Evolutionary conservation across 2,113 vertebrate genomes (phyloP).

Genomic region (Ailuropoda melanoleuca): DNA sequence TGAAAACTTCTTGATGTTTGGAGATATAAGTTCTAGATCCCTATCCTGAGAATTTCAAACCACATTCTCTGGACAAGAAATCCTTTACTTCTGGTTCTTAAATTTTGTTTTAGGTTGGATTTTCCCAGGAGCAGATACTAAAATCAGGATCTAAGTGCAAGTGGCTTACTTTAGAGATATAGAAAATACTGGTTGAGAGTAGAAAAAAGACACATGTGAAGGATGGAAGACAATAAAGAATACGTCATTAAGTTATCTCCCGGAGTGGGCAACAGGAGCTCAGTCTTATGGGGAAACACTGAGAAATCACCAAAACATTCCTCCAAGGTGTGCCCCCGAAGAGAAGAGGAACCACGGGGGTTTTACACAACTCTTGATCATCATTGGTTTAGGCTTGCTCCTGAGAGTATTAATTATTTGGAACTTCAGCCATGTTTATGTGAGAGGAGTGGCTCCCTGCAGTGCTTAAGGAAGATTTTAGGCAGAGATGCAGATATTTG

Average conservation of each 20-base stretch:
- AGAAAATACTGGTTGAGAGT: not conserved
- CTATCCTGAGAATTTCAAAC: not conserved
- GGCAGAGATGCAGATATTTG: not conserved
- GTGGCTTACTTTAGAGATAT: not conserved
- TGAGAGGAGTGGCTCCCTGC: not conserved
- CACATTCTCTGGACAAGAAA: not conserved
- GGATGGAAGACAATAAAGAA: not conserved
- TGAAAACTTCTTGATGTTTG: not conserved
- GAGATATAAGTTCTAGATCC: not conserved
- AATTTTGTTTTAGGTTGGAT: not conserved
- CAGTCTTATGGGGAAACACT: not conserved
- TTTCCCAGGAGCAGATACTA: not conserved
- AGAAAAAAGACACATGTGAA: not conserved
- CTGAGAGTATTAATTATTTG: not conserved
- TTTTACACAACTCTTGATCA: not conserved
- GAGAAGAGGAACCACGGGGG: not conserved
- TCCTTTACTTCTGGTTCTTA: not conserved
- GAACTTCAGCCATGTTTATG: not conserved
- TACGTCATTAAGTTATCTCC: not conserved
- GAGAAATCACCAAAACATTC: not conserved
- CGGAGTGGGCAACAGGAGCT: not conserved
- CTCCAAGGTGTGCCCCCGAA: not conserved
- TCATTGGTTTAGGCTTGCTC: not conserved
- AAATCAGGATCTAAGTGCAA: not conserved
- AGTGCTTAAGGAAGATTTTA: not conserved